These are phyloP conservation scores for Caenorhabditis latens DNA, from an alignment of 1,140 invertebrate species.

Conservation along the genomic window DNA sequence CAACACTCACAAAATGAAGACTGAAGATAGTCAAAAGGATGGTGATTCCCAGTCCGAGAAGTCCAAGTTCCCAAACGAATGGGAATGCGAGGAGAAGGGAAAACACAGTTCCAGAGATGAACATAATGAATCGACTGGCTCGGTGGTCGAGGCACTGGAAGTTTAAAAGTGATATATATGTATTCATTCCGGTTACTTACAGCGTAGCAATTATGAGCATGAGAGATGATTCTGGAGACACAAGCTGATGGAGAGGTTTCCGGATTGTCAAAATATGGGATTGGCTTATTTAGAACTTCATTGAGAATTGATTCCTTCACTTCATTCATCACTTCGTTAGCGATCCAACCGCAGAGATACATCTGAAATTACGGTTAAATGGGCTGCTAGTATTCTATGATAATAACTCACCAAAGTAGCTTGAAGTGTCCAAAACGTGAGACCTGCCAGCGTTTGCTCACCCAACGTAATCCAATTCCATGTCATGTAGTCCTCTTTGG, in stretches of 20 bases:
- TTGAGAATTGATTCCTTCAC: slow-evolving; percentile 78
- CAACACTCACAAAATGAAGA: background rate
- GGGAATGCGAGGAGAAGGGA: slow-evolving; percentile 71
- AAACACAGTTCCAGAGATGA: slow-evolving; percentile 77
- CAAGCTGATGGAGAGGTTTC: slow-evolving; percentile 79
- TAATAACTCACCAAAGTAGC: background rate
- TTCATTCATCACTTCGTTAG: slow-evolving; percentile 78
- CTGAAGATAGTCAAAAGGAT: slow-evolving; percentile 23
- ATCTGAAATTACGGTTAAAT: too few species aligned
- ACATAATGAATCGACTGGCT: slow-evolving; percentile 78
- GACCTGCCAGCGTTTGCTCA: slow-evolving; percentile 7
- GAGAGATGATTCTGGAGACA: slow-evolving; percentile 79
- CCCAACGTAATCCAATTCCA: slow-evolving; percentile 30
- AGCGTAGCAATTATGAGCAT: slow-evolving; percentile 79
- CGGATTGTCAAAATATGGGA: slow-evolving; percentile 79
- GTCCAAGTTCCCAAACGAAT: slow-evolving; percentile 48
- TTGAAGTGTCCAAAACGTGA: slow-evolving; percentile 22
- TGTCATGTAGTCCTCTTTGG: slow-evolving; percentile 33
- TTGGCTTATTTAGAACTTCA: slow-evolving; percentile 79
- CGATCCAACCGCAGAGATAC: slow-evolving; percentile 69
- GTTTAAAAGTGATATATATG: background rate
- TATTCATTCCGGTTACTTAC: slow-evolving; percentile 70
- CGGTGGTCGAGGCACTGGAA: slow-evolving; percentile 80
- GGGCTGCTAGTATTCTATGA: too few species aligned
- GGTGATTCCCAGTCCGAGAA: background rate